Base-by-base conservation (phyloP, 1,140 invertebrate species). In the Aricia agestis region DNA sequence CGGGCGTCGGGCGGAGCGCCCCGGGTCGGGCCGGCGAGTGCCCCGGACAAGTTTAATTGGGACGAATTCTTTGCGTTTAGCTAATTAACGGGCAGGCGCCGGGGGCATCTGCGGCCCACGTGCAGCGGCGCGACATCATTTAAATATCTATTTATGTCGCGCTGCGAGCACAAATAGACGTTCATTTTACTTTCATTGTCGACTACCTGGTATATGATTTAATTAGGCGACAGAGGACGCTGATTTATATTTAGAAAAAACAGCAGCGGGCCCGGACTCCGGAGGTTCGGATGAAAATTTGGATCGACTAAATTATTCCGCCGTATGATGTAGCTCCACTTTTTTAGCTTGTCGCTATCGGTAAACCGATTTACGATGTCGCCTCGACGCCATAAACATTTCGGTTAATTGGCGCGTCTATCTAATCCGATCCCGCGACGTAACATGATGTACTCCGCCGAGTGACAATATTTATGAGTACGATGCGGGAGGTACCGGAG, bases 81-180 rank as follows among this genome's bases (percentile, higher is more conserved):
- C 81, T 88, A 90, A 90, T 90, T 85, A 88, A 78, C 82, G 77
- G 72, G 67, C 68, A 74, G 79, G 75, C 70, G 74, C 72, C 78
- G 71, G 67, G 73, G 75, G 74, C 84, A 87, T 82, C 81, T 87
- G 84, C 76, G 77, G 76, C 81, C 85, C 82, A 85, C 80, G 84
- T 87, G 85, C 68, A 72, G 66, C 68, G 72, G 66, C 73, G 68
- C 72, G 71, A 18, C 58, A 19, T 59, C 58, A 19, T 59, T 59
- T 59, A 59, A 19, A 63, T 67, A 67, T 18, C 59, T 25, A n/a
- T 42, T 66, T 70, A 15, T 63, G 66, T 72, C 65, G 63, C 45
- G 32, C 19, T 66, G 36, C 36, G 45, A 52, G 11, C 45, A 52
- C 45, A 52, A 52, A 52, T 52, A 52, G 45, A 11, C 2, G 11